Base-by-base conservation (phyloP, 2,888 invertebrate genomes). In the Macrophya annulata region DNA sequence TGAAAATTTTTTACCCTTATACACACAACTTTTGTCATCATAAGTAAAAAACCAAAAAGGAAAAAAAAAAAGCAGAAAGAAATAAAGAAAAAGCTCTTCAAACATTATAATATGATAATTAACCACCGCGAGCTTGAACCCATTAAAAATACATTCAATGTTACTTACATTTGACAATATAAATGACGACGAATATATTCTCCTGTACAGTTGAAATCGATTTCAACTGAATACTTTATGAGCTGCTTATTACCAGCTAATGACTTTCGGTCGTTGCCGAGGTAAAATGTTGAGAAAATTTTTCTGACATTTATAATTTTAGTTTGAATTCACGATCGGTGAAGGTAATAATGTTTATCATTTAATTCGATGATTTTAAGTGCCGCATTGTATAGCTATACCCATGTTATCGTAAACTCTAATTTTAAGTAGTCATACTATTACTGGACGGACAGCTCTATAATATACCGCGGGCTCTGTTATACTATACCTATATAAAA, bases 161-260 rank as follows among this genome's bases (percentile, higher is more conserved):
- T 74, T 25, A 3, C 43, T 71, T 40, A 45, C 72, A 74, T 45
- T 74, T 45, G 43, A 25, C 43, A 45, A 37, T 77, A n/a, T n/a
- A 9, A 55, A 31, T 55, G n/a, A 51, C 25, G 9, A 55, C 37
- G 55, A 48, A 55, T 51, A 55, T 55, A n/a, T 43, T 40, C n/a
- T n/a, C 48, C 15, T n/a, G 25, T 55, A 31, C 17, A 12, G 43
- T 43, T 76, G 9, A 68, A 55, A 77, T 77, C 31, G 48, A 51
- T 48, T 51, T 37, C 10, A 55, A 77, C 77, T 77, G 51, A 77
- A 77, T 77, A 51, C 15, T 77, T 77, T 31, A 55, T 77, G 51
- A 8, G 4, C 25, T 68, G 77, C 51, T 77, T 17, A 21, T 77
- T 77, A 31, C 77, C 77, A 25, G n/a, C 25, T 77, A 77, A 77